phyloP scores from a whole-genome alignment of 2,888 invertebrate genomes.

The Elysia crispata region DNA sequence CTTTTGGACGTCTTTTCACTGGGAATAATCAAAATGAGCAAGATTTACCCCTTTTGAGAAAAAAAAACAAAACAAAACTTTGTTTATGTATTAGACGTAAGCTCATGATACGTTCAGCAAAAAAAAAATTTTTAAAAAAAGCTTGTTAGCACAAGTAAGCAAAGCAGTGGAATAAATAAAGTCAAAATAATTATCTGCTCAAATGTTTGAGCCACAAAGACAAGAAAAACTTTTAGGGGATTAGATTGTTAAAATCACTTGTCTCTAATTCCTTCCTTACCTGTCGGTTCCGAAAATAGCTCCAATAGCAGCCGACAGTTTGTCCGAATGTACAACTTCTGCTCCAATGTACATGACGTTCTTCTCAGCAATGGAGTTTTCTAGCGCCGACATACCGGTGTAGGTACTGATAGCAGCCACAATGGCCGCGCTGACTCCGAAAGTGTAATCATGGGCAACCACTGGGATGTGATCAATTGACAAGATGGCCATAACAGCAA shows the following conservation, averaged over 20 bases:
- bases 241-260: too few relatives aligned
- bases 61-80: background rate
- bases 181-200: too few relatives aligned
- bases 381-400: constrained; percentile 57
- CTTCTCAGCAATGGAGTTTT: constrained; percentile 65
- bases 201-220: background rate
- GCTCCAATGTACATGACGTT: constrained; percentile 59
- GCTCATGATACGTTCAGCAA: too few relatives aligned
- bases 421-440: constrained; percentile 56
- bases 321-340: constrained; percentile 56
- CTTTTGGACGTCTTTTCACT: constrained; percentile 37
- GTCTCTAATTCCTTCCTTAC: constrained; percentile 26
- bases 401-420: constrained; percentile 55
- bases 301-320: constrained; percentile 48
- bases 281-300: constrained; percentile 43
- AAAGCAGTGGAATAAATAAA: too few relatives aligned
- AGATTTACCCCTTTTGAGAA: background rate
- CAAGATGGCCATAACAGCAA: constrained; percentile 55
- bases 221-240: too few relatives aligned
- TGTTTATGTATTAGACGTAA: too few relatives aligned
- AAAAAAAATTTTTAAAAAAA: too few relatives aligned
- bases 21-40: background rate
- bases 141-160: too few relatives aligned
- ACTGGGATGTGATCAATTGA: constrained; percentile 61
- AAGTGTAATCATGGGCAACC: constrained; percentile 57